Evolutionary conservation across 64 coral and sea anemone genomes (phyloP), one percentile per base, ranked within the genome.

Genomic region (Trachythela sp.): DNA sequence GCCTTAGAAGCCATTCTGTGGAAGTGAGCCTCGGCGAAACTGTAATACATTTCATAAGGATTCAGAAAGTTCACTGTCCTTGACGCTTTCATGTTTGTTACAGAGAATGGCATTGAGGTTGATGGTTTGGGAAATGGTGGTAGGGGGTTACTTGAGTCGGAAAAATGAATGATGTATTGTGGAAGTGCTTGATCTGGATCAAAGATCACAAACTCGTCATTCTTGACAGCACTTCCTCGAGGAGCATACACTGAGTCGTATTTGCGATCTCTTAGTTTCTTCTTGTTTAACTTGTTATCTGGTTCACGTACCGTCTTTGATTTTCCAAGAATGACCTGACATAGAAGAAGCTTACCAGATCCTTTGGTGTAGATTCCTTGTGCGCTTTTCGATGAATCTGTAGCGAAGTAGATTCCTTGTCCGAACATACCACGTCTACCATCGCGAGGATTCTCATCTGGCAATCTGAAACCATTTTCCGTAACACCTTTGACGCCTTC

Each of bases 321-420:
- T n/a, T n/a, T 39, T 2, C 84, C 84, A 1, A 85, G 84, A 37
- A 85, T 41, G 14, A 85, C 84, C 14, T 85, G 34, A 85, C 84
- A 85, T 17, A 85, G 36, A 11, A 85, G 84, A 40, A 85, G 84
- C 15, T 85, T 85, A 17, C 40, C 2, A 29, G 84, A 85, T 13
- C 42, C 84, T 48, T 85, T 85, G 2, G 84, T 85, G 15, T 85
- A 85, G 36, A 85, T 85, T 39, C 9, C 41, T 22, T 85, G 84
- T 45, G 84, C 84, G 84, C 84, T 85, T n/a, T n/a, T n/a, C n/a
- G n/a, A n/a, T n/a, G n/a, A n/a, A n/a, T n/a, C n/a, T n/a, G n/a
- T n/a, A n/a, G 84, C 84, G 40, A 85, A 85, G 15, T 85, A 85
- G 14, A 85, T 85, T 13, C 84, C 84, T 24, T 85, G 84, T 13